Base-by-base conservation (phyloP, 2,888 invertebrate species). In the Cancer borealis region DNA sequence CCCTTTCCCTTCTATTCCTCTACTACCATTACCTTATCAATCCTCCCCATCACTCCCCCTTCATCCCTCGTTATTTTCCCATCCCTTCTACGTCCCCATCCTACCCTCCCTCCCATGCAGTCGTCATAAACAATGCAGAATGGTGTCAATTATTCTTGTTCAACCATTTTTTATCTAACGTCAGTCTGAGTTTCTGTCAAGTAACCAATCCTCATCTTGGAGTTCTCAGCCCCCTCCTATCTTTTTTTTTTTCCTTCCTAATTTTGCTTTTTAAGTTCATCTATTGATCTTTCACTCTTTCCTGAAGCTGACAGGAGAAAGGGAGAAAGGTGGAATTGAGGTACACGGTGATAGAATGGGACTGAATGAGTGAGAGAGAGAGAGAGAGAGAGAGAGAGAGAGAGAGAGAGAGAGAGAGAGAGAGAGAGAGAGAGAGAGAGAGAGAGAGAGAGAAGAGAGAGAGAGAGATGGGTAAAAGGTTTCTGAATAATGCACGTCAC, bases 361-460 rank as follows among this genome's bases (percentile, higher is more conserved):
- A 17, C 54, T 66, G n/a, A 66, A 66, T 21, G 79, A 79, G 79
- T 30, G 79, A 79, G 79, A 79, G 79, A 79, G 79, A 79, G 79
- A 79, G 79, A 79, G 79, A 79, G 79, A 79, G 79, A 79, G 79
- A 79, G 79, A 79, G 79, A 79, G 79, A 79, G 79, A 79, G 79
- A 79, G 79, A 79, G 79, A 79, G 79, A 79, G 79, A 79, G 79
- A 79, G 79, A 79, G 79, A 79, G 66, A 66, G 66, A 66, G 66
- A 66, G 66, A 66, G 66, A n/a, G 66, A n/a, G n/a, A n/a, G n/a
- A n/a, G 66, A 66, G 66, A 66, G 66, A 66, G 66, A 66, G 66
- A 66, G 66, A 66, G 66, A 66, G n/a, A 66, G 17, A 66, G 17
- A n/a, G 66, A 66, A 0, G 17, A n/a, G 66, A 66, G 14, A n/a